Conservation (phyloP, 1,140 invertebrate genomes). For the Platyscapa corneri region DNA sequence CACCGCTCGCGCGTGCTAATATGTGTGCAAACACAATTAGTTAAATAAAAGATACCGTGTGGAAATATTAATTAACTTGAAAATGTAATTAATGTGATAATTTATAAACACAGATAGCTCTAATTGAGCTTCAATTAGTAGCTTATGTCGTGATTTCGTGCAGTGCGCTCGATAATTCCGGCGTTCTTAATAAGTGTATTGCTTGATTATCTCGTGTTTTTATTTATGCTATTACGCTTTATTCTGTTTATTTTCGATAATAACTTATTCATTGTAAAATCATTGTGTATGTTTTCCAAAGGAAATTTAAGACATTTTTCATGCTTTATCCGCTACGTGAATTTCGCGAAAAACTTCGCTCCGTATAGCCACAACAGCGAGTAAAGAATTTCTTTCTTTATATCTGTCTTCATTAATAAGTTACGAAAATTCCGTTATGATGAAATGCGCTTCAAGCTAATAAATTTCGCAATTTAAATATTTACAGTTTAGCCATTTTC, state of each 20-base stretch:
- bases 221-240: not conserved
- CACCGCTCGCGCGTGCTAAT: no score
- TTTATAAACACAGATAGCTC: not conserved
- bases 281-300: no score
- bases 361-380: not conserved
- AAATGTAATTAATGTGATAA: not conserved
- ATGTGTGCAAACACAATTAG: no score
- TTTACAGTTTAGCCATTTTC: not conserved
- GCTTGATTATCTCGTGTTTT: not conserved
- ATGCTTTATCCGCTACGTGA: not conserved
- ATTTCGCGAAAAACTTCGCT: not conserved
- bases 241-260: not conserved
- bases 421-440: not conserved
- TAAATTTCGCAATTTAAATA: no score
- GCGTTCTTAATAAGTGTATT: not conserved
- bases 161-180: not conserved
- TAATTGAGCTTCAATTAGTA: not conserved
- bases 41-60: not conserved
- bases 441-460: no score
- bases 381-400: no score
- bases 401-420: not conserved
- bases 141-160: not conserved
- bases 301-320: no score
- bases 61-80: not conserved
- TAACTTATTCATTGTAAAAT: not conserved